Conservation (phyloP, 2,888 invertebrate species). For the Strigamia transsilvanica region DNA sequence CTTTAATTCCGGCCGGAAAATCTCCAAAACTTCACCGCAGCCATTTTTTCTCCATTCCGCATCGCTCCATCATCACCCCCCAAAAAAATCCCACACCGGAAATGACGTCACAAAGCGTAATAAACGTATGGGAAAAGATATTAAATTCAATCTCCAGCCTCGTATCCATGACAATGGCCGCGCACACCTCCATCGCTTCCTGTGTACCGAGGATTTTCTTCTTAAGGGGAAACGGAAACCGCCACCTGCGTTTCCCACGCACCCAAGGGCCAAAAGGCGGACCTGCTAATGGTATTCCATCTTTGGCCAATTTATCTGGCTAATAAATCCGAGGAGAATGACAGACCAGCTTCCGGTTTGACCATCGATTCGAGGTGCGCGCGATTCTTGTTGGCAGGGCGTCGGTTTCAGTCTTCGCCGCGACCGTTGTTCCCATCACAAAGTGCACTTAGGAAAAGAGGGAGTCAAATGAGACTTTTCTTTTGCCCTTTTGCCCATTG, state of each 20-base stretch:
- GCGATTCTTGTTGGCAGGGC: not conserved
- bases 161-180: constrained; percentile 19
- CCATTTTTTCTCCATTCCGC: not conserved
- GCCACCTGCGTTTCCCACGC: constrained; percentile 39
- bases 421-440: not conserved
- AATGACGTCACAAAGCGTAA: not conserved
- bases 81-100: not conserved
- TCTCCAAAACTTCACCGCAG: not conserved
- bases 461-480: constrained; percentile 32
- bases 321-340: constrained; percentile 15
- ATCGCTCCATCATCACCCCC: not conserved
- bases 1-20: constrained; percentile 32
- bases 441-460: constrained; percentile 30
- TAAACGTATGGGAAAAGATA: not conserved
- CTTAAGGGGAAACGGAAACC: not conserved
- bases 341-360: not conserved
- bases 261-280: not conserved
- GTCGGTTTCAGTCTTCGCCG: not conserved
- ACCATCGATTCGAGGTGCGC: not conserved
- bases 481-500: constrained; percentile 43
- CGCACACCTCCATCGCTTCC: constrained; percentile 5
- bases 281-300: not conserved
- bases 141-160: constrained; percentile 7
- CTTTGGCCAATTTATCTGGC: constrained; percentile 3
- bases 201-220: constrained; percentile 12